phyloP scores from a whole-genome alignment of 2,797 vertebrate genomes.

The Setipinna tenuifilis region DNA sequence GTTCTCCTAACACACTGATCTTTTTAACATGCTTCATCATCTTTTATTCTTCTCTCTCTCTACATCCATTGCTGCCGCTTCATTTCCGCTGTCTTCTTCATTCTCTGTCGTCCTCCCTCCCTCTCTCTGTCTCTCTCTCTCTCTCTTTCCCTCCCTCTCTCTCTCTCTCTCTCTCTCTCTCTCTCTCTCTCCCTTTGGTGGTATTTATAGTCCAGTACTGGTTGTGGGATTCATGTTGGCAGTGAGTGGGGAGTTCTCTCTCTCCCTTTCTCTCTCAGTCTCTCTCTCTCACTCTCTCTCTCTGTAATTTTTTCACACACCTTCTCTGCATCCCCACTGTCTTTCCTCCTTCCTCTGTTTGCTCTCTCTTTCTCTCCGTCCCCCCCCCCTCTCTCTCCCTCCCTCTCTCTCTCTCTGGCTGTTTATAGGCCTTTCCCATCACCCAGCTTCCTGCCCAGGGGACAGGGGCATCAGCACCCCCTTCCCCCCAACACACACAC shows the following conservation, averaged over 20 bases:
- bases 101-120: no score
- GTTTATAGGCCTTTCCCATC: conserved; percentile 1
- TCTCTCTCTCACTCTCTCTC: background rate
- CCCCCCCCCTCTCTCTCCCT: background rate
- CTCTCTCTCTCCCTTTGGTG: background rate
- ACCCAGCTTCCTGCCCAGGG: background rate
- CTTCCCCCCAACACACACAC: background rate
- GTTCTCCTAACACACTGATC: no score
- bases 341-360: background rate
- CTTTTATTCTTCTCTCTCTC: no score
- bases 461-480: background rate
- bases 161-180: background rate
- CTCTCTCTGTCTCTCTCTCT: background rate
- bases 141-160: background rate
- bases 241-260: conserved; percentile 34
- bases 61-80: no score
- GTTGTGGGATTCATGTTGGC: conserved; percentile 36
- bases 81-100: no score
- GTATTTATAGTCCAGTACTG: conserved; percentile 49
- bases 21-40: no score
- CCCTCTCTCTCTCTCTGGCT: background rate
- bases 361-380: background rate
- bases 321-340: background rate
- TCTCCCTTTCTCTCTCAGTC: background rate
- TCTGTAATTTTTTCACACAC: background rate